Evolutionary conservation across 1,140 invertebrate species (phyloP).

Genomic region (Triops longicaudatus): DNA sequence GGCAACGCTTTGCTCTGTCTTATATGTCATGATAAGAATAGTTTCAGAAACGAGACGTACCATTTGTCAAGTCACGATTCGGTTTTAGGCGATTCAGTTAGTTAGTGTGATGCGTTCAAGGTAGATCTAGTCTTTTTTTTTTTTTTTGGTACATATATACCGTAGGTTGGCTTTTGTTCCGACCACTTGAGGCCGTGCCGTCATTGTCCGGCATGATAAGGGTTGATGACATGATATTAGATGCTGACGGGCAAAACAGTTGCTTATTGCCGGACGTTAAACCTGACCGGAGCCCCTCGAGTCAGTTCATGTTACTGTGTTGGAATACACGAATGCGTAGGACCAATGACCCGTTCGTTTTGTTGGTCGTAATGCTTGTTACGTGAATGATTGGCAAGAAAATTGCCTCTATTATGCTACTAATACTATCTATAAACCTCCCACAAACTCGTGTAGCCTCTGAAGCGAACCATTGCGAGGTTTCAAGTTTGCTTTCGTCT

Average conservation of each 20-base stretch:
- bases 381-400: background rate
- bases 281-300: background rate
- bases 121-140: background rate
- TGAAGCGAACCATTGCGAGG: background rate
- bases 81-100: background rate
- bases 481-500: background rate
- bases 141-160: background rate
- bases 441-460: background rate
- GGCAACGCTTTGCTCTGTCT: background rate
- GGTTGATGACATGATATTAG: conserved; percentile 8
- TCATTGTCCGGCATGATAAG: conserved; percentile 2
- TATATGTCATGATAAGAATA: background rate
- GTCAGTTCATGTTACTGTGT: background rate
- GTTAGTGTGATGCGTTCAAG: background rate
- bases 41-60: background rate
- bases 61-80: conserved; percentile 5
- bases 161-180: background rate
- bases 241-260: conserved; percentile 1
- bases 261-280: conserved; percentile 8
- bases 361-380: background rate
- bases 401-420: background rate
- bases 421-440: background rate
- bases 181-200: background rate
- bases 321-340: background rate
- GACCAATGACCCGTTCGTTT: conserved; percentile 9